A percentile compares a stretch with the other conserved stretches of the same genome.
Evolutionary conservation across 2,797 vertebrate genomes (phyloP).

Genomic region (Nyctalus aviator): DNA sequence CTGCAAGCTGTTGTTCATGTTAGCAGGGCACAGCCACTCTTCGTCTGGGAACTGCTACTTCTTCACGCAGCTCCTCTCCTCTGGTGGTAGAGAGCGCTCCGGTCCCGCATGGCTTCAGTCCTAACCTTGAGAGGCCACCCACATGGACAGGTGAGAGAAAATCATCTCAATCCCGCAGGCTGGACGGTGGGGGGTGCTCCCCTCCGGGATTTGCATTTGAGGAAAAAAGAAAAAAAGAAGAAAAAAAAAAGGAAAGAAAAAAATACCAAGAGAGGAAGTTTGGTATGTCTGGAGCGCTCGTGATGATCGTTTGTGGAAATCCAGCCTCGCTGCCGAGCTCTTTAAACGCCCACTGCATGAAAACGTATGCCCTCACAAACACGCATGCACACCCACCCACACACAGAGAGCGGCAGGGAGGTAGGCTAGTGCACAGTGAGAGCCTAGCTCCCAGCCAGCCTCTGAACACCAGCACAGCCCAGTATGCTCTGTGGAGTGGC

Average conservation of each 20-base stretch:
- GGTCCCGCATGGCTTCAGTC: constrained; percentile 78
- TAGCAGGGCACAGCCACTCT: constrained; percentile 77
- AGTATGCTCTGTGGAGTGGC: constrained; percentile 84
- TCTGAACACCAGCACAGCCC: constrained; percentile 86
- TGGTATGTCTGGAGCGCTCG: constrained; percentile 62
- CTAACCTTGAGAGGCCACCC: constrained; percentile 88
- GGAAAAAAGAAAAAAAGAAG: background rate
- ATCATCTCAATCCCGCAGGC: constrained; percentile 86
- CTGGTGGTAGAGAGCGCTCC: constrained; percentile 67
- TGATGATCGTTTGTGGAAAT: constrained; percentile 68
- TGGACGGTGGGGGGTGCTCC: constrained; percentile 38
- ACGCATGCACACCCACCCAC: constrained; percentile 85
- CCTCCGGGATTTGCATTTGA: constrained; percentile 20
- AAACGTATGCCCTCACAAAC: constrained; percentile 73
- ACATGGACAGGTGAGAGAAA: constrained; percentile 84
- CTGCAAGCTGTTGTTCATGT: constrained; percentile 90
- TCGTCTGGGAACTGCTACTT: constrained; percentile 74
- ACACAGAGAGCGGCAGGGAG: constrained; percentile 65
- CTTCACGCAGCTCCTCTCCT: constrained; percentile 82
- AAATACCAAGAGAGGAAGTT: constrained; percentile 80
- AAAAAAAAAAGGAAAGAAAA: constrained; percentile 53
- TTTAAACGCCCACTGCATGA: constrained; percentile 60
- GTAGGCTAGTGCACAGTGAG: constrained; percentile 67
- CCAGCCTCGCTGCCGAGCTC: constrained; percentile 71
- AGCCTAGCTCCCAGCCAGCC: constrained; percentile 80